These are phyloP conservation scores for Sylvilagus floridanus DNA, from an alignment of 2,797 vertebrate genomes.

Conservation along the genomic window DNA sequence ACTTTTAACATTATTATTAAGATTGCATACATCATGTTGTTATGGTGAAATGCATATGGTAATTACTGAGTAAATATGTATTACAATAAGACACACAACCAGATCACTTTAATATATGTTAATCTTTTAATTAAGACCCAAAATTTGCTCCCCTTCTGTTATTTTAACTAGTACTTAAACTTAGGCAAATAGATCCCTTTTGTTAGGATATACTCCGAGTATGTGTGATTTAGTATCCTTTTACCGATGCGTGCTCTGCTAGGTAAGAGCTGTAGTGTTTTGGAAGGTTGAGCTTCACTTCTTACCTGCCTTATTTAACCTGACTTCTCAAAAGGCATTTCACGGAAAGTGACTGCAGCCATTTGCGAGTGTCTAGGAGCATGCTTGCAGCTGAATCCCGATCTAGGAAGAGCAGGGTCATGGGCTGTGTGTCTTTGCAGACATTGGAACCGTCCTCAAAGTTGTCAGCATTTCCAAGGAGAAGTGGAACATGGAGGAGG, in stretches of 20 bases:
- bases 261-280: conserved; percentile 7
- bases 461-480: conserved; percentile 97
- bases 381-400: background rate
- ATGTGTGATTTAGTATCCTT: background rate
- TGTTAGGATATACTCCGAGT: background rate
- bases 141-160: background rate
- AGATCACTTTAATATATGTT: background rate
- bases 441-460: conserved; percentile 95
- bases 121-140: background rate
- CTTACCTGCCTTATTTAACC: conserved; percentile 1
- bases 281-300: conserved; percentile 4
- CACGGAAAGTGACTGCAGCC: background rate
- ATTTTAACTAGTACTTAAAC: conserved; percentile 43
- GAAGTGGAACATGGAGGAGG: conserved; percentile 95
- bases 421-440: conserved; percentile 86
- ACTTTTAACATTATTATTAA: conserved; percentile 1
- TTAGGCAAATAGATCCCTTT: background rate
- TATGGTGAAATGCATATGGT: background rate
- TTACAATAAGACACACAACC: background rate
- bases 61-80: background rate
- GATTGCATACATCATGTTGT: background rate
- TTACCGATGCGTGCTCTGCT: background rate
- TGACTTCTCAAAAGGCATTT: conserved; percentile 6
- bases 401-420: background rate
- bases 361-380: background rate